phyloP scores from a whole-genome alignment of 2,113 vertebrate genomes.

The Aramus guarauna region DNA sequence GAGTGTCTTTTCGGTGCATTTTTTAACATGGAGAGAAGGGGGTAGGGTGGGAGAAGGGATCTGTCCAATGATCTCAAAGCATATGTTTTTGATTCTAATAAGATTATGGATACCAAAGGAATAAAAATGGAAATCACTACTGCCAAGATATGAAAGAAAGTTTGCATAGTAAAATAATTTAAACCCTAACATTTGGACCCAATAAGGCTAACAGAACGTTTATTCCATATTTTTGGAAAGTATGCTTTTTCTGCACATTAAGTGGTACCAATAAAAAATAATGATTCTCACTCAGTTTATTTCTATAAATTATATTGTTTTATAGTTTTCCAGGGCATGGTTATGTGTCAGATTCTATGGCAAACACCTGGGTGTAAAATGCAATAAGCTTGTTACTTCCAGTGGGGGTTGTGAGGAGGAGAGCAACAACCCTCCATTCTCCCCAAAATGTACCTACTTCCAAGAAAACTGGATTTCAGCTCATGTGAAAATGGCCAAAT shows the following conservation, averaged over 20 bases:
- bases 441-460: background rate
- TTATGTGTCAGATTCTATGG: slow-evolving; percentile 80
- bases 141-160: slow-evolving; percentile 87
- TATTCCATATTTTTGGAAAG: slow-evolving; percentile 85
- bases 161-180: slow-evolving; percentile 86
- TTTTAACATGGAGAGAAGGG: slow-evolving; percentile 66
- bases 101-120: slow-evolving; percentile 88
- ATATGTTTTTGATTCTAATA: slow-evolving; percentile 85
- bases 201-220: slow-evolving; percentile 80
- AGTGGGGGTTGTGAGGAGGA: slow-evolving; percentile 41
- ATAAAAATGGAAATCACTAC: slow-evolving; percentile 88
- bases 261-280: slow-evolving; percentile 88
- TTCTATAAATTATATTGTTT: slow-evolving; percentile 84
- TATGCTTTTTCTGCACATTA: slow-evolving; percentile 82
- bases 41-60: slow-evolving; percentile 71
- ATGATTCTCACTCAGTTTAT: slow-evolving; percentile 85
- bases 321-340: slow-evolving; percentile 80
- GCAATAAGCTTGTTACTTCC: slow-evolving; percentile 69
- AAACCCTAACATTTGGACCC: slow-evolving; percentile 86
- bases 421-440: background rate
- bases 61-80: slow-evolving; percentile 82
- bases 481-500: slow-evolving; percentile 37
- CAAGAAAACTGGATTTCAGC: slow-evolving; percentile 47
- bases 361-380: slow-evolving; percentile 82
- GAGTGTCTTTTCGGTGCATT: slow-evolving; percentile 58